phyloP scores from a whole-genome alignment of 1,140 invertebrate species.

The Zelostemma sp. region DNA sequence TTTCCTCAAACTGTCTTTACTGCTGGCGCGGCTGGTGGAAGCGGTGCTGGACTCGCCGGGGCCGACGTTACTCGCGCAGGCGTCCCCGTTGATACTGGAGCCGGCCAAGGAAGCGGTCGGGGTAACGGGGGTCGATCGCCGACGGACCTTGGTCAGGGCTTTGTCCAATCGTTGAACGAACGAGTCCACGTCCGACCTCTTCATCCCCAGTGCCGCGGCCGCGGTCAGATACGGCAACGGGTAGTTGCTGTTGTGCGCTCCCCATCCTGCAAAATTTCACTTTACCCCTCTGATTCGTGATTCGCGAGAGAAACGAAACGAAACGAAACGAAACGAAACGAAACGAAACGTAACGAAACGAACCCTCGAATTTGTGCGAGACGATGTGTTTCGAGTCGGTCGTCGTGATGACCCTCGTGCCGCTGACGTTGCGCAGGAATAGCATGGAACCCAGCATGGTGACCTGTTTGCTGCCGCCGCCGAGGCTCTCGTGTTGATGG shows the following conservation, averaged over 20 bases:
- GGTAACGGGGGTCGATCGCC: slow-evolving; percentile 69
- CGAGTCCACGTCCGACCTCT: slow-evolving; percentile 75
- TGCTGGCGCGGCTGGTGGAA: slow-evolving; percentile 72
- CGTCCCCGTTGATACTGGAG: slow-evolving; percentile 65
- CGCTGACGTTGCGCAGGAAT: slow-evolving; percentile 80
- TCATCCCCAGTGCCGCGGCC: slow-evolving; percentile 80
- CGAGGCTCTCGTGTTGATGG: slow-evolving; percentile 66
- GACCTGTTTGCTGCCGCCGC: slow-evolving; percentile 63
- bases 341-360: background rate
- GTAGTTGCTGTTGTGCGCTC: slow-evolving; percentile 76
- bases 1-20: slow-evolving; percentile 73
- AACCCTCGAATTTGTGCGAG: slow-evolving; percentile 74
- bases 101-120: slow-evolving; percentile 67
- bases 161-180: slow-evolving; percentile 78
- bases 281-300: too few relatives aligned
- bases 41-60: slow-evolving; percentile 68
- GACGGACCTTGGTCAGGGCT: slow-evolving; percentile 69
- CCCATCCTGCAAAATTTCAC: slow-evolving; percentile 73
- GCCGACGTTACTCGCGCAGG: slow-evolving; percentile 56
- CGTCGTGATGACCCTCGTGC: slow-evolving; percentile 75
- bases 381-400: slow-evolving; percentile 73
- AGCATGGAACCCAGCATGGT: slow-evolving; percentile 80
- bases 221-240: slow-evolving; percentile 78
- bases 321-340: background rate
- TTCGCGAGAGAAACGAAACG: slow-evolving; percentile 5